Evolutionary conservation across 2,888 invertebrate species (phyloP), one percentile per base, ranked within the genome.

Genomic region (Agrochola macilenta): DNA sequence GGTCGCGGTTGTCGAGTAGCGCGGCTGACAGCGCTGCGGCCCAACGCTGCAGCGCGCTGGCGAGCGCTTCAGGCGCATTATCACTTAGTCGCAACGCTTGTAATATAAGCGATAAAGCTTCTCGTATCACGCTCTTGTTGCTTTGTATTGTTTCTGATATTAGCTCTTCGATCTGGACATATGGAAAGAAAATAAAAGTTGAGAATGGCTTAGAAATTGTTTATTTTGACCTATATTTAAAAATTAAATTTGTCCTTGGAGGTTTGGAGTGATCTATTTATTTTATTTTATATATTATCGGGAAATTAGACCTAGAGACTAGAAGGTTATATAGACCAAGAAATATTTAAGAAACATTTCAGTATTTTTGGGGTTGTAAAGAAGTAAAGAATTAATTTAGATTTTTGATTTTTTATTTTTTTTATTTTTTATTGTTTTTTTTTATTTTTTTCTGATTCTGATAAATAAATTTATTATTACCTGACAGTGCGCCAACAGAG

Each of bases 31-130:
- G 89, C 58, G 90, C 92, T 8, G 87, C 81, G 1, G 95, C 94
- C 96, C 96, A 96, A n/a, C 95, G 95, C 85, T 93, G 92, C 76
- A 96, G 85, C 14, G 96, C 94, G 9, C 88, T 85, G 0, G 93
- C 91, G 12, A 94, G 89, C 52, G 89, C 92, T 1, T 87, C 86
- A 0, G 93, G 91, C 12, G 91, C 92, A n/a, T 88, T 90, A 76
- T 94, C 95, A 70, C 94, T 92, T n/a, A 92, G 75, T 1, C 94
- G 91, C 75, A 96, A 81, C 30, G 94, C 94, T 81, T 93, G 92
- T 0, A 96, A 84, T 0, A 96, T 80, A 1, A 96, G 81, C 0
- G 93, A 90, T 1, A 96, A 81, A 0, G 95, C 94, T 79, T 94
- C 95, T 3, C 96, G 94, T 14, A 96, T 94, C 26, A 91, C 90